A percentile compares a stretch with the other conserved stretches of the same genome.
Conservation (phyloP, 2,888 invertebrate species). For the Desoria tigrina region DNA sequence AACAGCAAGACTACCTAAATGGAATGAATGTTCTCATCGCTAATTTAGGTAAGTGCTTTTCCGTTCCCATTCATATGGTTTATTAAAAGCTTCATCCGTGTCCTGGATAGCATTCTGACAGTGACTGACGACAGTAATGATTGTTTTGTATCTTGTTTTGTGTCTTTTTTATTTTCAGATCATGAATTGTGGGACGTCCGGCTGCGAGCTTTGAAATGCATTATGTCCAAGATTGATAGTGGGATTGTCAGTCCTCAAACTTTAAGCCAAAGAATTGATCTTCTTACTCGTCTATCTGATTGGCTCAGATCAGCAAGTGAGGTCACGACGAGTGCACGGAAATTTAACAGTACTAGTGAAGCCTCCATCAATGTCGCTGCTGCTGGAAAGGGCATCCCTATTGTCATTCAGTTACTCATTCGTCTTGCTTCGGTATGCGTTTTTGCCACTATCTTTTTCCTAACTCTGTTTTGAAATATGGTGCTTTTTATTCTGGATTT, state of each 20-base stretch:
- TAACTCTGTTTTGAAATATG: not conserved
- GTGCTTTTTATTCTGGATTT: not conserved
- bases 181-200: slow-evolving; percentile 50
- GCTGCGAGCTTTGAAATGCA: slow-evolving; percentile 47
- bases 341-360: not conserved
- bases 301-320: slow-evolving; percentile 29
- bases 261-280: slow-evolving; percentile 41
- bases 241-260: slow-evolving; percentile 39
- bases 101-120: not conserved
- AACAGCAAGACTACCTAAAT: not conserved
- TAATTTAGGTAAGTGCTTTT: slow-evolving; percentile 43
- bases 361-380: slow-evolving; percentile 4
- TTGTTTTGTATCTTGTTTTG: not conserved
- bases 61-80: not conserved
- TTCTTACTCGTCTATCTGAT: slow-evolving; percentile 41
- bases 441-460: not conserved
- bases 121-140: not conserved
- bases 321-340: not conserved
- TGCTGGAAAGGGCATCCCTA: slow-evolving; percentile 36
- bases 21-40: slow-evolving; percentile 45
- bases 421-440: slow-evolving; percentile 38
- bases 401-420: slow-evolving; percentile 39
- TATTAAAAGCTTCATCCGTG: not conserved
- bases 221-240: slow-evolving; percentile 46
- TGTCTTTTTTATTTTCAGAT: slow-evolving; percentile 34